Percentiles rank a stretch among this genome's conserved stretches.
Evolutionary conservation across 2,113 vertebrate genomes (phyloP).

Genomic region (human): GRCh38 chr22:26835001-26835500

Average conservation of each 20-base stretch:
- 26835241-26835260: not conserved
- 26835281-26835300: no score
- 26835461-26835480: not conserved
- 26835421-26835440: not conserved
- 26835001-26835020: not conserved
- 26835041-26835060: not conserved
- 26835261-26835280: not conserved
- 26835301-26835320: not conserved
- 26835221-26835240: not conserved
- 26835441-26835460: not conserved
- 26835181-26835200: not conserved
- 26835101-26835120: not conserved
- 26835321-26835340: rapidly evolving
- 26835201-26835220: not conserved
- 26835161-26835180: not conserved
- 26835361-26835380: no score
- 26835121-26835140: not conserved
- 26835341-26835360: not conserved
- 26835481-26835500: not conserved
- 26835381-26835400: not conserved
- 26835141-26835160: not conserved
- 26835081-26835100: not conserved
- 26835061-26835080: not conserved
- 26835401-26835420: not conserved
- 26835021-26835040: not conserved